phyloP scores from a whole-genome alignment of 2,797 vertebrate species.

The Tarsius wallacei region DNA sequence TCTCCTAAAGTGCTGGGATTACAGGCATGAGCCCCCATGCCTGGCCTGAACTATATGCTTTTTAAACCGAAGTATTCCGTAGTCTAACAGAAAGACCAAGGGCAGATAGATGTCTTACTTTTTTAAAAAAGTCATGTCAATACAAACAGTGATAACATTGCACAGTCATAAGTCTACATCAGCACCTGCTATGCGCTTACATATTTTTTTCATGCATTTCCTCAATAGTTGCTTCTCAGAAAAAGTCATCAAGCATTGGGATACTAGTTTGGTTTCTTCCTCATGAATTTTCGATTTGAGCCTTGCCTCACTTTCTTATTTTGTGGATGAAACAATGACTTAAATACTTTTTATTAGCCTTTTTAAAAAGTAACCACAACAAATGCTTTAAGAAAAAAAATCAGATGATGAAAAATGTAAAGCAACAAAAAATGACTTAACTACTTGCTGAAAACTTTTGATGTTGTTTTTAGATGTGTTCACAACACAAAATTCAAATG shows the following conservation, averaged over 20 bases:
- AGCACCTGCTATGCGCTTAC: background rate
- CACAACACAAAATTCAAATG: constrained; percentile 39
- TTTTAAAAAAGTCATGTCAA: background rate
- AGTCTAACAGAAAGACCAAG: background rate
- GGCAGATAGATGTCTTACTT: background rate
- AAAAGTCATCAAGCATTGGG: background rate
- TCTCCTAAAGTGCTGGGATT: no score
- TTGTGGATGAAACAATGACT: constrained; percentile 58
- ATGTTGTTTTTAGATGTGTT: constrained; percentile 79
- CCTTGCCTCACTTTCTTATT: background rate
- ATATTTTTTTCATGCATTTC: background rate
- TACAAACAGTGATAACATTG: background rate
- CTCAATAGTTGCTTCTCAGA: constrained; percentile 28
- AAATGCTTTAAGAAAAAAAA: constrained; percentile 6
- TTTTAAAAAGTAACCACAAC: background rate
- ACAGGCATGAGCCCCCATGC: no score
- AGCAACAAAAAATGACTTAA: background rate
- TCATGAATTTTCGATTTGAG: constrained; percentile 14
- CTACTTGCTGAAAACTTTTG: constrained; percentile 49
- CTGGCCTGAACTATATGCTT: background rate
- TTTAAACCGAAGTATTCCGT: background rate
- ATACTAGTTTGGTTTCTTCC: background rate
- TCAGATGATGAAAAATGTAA: background rate
- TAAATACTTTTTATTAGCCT: constrained; percentile 14
- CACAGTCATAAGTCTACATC: background rate